Conservation (phyloP, 2,888 invertebrate species). For the Synanthedon tipuliformis region DNA sequence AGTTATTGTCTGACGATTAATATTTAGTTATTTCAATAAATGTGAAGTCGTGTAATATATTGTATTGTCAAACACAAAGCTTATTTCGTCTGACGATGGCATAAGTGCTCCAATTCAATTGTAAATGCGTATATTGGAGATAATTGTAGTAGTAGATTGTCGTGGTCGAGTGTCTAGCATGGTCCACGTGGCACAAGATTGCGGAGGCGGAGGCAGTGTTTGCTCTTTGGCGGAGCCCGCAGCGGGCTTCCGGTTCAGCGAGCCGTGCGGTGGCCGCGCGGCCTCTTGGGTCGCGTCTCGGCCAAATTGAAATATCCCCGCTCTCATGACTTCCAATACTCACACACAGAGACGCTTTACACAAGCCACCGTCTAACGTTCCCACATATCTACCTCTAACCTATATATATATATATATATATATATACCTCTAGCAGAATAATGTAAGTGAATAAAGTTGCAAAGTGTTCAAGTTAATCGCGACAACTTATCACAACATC, state of each 20-base stretch:
- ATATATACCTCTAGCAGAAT: too few species aligned
- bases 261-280: slow-evolving; percentile 56
- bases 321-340: slow-evolving; percentile 32
- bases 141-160: slow-evolving; percentile 58
- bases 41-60: neutral
- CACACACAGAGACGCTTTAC: neutral
- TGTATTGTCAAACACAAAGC: too few species aligned
- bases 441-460: too few species aligned
- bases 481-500: too few species aligned
- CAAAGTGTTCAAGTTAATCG: too few species aligned
- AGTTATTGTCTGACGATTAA: too few species aligned
- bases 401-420: too few species aligned
- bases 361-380: neutral
- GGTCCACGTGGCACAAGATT: slow-evolving; percentile 68
- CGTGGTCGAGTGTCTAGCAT: slow-evolving; percentile 57
- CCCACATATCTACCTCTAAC: neutral
- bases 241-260: slow-evolving; percentile 65
- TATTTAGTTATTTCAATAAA: too few species aligned
- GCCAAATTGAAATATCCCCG: slow-evolving; percentile 67
- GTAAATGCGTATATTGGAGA: slow-evolving; percentile 23
- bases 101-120: neutral
- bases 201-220: slow-evolving; percentile 66
- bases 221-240: slow-evolving; percentile 66
- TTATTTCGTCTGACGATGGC: neutral
- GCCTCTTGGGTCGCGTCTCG: slow-evolving; percentile 64